phyloP scores from a whole-genome alignment of 2,888 invertebrate species.

The Campopleginae sp. region DNA sequence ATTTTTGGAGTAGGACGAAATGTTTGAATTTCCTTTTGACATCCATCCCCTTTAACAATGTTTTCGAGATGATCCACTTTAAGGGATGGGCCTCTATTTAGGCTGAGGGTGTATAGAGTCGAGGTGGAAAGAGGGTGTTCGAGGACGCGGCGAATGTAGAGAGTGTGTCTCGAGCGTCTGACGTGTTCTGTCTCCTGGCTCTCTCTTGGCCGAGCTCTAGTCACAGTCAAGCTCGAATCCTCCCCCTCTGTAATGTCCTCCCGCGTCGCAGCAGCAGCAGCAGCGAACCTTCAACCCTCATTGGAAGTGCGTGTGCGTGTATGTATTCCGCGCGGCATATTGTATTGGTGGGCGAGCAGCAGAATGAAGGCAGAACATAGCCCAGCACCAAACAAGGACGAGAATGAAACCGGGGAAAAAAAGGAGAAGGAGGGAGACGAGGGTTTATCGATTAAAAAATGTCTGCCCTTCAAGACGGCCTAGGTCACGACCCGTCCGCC shows the following conservation, averaged over 20 bases:
- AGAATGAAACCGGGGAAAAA: conserved; percentile 66
- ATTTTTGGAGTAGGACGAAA: neutral
- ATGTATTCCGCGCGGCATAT: conserved; percentile 4
- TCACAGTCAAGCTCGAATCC: conserved; percentile 71
- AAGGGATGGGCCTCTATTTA: conserved; percentile 83
- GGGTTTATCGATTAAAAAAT: conserved; percentile 84
- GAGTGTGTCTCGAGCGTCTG: conserved; percentile 51
- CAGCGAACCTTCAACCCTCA: conserved; percentile 56
- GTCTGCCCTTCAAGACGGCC: conserved; percentile 84
- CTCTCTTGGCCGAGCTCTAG: conserved; percentile 54
- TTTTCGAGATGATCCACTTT: conserved; percentile 82
- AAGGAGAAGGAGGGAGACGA: conserved; percentile 58
- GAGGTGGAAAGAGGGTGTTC: conserved; percentile 53
- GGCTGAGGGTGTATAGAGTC: conserved; percentile 73
- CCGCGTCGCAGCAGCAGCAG: neutral
- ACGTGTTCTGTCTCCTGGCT: conserved; percentile 27
- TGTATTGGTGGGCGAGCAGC: conserved; percentile 43
- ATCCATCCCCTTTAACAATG: conserved; percentile 83
- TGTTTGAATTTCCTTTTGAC: neutral
- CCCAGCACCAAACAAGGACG: conserved; percentile 68
- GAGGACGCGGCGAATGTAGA: conserved; percentile 49
- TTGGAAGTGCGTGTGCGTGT: conserved; percentile 41
- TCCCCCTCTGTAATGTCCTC: conserved; percentile 66
- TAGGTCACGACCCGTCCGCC: conserved; percentile 84
- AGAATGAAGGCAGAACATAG: conserved; percentile 50